Percentiles rank a stretch among this genome's conserved stretches.
Evolutionary conservation across 2,797 vertebrate genomes (phyloP).

Genomic region (Nothura maculosa): DNA sequence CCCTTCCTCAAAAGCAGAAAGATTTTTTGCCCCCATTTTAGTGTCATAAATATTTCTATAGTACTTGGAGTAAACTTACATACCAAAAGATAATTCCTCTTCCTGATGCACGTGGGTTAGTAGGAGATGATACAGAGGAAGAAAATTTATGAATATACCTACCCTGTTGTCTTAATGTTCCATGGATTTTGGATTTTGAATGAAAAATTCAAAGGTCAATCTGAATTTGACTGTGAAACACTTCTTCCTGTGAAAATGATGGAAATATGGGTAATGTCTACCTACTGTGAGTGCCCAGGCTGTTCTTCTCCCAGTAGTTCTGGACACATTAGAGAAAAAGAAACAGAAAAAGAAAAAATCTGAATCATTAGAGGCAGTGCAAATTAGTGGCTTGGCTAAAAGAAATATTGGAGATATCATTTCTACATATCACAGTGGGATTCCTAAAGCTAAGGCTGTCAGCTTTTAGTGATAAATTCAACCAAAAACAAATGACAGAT

Average conservation of each 20-base stretch:
- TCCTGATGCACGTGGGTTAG: background rate
- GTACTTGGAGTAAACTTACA: background rate
- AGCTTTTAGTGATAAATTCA: slow-evolving; percentile 37
- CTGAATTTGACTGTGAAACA: background rate
- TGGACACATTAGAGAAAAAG: background rate
- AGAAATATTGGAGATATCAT: background rate
- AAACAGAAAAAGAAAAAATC: background rate
- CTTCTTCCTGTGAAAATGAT: background rate
- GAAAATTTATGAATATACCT: background rate
- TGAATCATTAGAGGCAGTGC: background rate
- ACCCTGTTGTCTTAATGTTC: background rate
- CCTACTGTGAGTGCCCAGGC: background rate
- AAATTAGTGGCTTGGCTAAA: background rate
- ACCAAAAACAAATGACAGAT: slow-evolving; percentile 6
- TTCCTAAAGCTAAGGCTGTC: slow-evolving; percentile 19
- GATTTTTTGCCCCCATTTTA: background rate
- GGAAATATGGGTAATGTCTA: background rate
- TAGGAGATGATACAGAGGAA: background rate
- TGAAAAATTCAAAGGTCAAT: background rate
- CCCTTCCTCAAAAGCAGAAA: background rate
- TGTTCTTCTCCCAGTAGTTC: background rate
- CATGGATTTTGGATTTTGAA: background rate
- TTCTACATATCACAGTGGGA: slow-evolving; percentile 33
- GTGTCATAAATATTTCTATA: background rate
- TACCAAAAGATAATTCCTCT: background rate